Percentiles rank a stretch among this genome's conserved stretches.
phyloP scores from a whole-genome alignment of 2,888 invertebrate genomes.

The Xanthia icteritia region DNA sequence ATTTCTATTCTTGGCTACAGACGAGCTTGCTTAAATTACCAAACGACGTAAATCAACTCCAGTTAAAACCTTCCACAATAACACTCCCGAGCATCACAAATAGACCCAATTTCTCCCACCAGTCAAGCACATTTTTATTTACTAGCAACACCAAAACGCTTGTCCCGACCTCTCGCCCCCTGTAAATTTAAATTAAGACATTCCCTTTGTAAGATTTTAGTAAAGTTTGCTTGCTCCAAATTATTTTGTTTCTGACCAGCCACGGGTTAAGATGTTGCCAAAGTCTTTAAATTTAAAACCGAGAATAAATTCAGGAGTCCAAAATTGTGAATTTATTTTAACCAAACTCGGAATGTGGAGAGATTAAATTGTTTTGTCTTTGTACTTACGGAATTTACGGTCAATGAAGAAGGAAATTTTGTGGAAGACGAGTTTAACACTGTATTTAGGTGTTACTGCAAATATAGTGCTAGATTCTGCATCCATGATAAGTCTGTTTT shows the following conservation, averaged over 20 bases:
- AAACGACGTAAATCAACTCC: not conserved
- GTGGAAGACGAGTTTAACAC: constrained; percentile 3
- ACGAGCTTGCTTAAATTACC: not conserved
- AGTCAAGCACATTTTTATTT: constrained; percentile 25
- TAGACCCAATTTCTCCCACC: constrained; percentile 8
- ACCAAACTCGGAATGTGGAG: constrained; percentile 43
- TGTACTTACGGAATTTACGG: constrained; percentile 60
- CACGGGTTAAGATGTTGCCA: constrained; percentile 48
- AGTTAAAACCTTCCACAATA: not conserved
- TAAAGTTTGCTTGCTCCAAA: constrained; percentile 52
- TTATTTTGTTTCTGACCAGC: constrained; percentile 61
- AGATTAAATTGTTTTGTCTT: constrained; percentile 57
- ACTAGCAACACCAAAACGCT: constrained; percentile 47
- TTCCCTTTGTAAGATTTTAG: constrained; percentile 64
- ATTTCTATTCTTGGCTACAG: not conserved
- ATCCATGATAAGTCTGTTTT: not conserved
- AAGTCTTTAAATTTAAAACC: constrained; percentile 61
- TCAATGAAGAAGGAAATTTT: constrained; percentile 21
- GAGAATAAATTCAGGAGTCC: constrained; percentile 50
- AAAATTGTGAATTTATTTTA: constrained; percentile 57
- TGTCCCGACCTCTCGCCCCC: constrained; percentile 41
- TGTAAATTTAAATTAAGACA: constrained; percentile 66
- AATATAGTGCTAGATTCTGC: not conserved
- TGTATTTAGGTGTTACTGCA: constrained; percentile 1
- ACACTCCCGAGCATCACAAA: not conserved